Percentiles rank a stretch among this genome's conserved stretches.
Conservation (phyloP, 92 coral and sea anemone genomes). For the Zoanthus solanderi region DNA sequence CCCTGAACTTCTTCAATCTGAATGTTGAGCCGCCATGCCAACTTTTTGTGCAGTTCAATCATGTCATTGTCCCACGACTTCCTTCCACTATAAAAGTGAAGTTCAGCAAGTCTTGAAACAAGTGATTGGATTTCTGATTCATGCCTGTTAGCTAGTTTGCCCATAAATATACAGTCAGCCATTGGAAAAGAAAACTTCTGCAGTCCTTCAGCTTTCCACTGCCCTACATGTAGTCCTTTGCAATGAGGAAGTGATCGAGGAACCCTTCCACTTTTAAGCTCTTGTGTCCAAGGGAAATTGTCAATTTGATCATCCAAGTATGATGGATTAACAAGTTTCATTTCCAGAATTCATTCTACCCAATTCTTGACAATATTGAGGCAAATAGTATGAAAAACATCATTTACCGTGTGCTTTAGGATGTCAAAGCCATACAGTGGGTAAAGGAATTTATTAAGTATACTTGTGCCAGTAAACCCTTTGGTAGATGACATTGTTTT, state of each 20-base stretch:
- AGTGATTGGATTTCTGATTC: constrained; percentile 66
- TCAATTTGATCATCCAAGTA: constrained; percentile 65
- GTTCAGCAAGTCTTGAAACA: constrained; percentile 67
- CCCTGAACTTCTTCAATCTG: constrained; percentile 80
- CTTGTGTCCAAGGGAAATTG: constrained; percentile 66
- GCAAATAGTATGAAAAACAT: constrained; percentile 65
- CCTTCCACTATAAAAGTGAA: constrained; percentile 68
- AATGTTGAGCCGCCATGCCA: constrained; percentile 72
- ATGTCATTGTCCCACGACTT: constrained; percentile 73
- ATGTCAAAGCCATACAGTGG: constrained; percentile 75
- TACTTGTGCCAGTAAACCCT: constrained; percentile 75
- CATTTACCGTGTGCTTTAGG: constrained; percentile 55
- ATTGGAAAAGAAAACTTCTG: constrained; percentile 70
- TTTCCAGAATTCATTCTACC: constrained; percentile 58
- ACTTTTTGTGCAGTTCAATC: constrained; percentile 60
- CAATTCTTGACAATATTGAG: constrained; percentile 69
- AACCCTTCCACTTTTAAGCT: constrained; percentile 60
- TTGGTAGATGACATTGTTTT: constrained; percentile 60
- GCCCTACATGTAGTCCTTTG: constrained; percentile 55
- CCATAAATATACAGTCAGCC: constrained; percentile 62
- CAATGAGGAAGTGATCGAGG: constrained; percentile 57
- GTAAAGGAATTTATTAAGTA: constrained; percentile 67
- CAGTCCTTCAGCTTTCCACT: constrained; percentile 74
- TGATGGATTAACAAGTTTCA: constrained; percentile 60
- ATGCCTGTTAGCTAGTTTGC: constrained; percentile 48